Base-by-base conservation (phyloP, 2,797 vertebrate genomes). In the Jordanella pulchra region DNA sequence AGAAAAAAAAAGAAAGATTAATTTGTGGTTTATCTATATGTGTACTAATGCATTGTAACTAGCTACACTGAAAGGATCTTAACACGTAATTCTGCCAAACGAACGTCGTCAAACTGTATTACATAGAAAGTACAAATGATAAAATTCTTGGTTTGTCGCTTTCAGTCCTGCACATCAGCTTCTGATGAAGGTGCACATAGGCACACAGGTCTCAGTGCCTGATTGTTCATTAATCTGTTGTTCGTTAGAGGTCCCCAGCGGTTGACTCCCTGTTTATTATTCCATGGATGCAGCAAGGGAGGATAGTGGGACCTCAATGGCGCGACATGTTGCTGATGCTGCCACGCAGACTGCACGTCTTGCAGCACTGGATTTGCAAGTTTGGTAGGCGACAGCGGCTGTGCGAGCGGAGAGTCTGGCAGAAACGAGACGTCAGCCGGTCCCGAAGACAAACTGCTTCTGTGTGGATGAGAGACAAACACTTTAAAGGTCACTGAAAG, bases 341-440 rank as follows among this genome's bases (percentile, higher is more conserved):
- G 45, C 85, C 75, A 1, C 45, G 86, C 14, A 71, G 88, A 70
- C 86, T 86, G 70, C 97, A 99, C 35, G 95, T 95, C 60, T 78
- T 94, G 90, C 98, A 99, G 93, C 98, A 99, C 90, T 97, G 96
- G 0, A 83, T 45, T 0, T 35, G 88, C 2, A 98, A 87, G 0
- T 95, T 92, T 0, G 94, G 83, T 65, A 96, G 86, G 18, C 84
- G 91, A 89, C 98, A 99, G 3, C 92, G 91, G n/a, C 96, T 95
- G 23, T 98, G 92, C 76, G 93, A 87, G 50, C 89, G 94, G 64
- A 99, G 95, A 0, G 94, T 96, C 89, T 93, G 96, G 77, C 98
- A 99, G 93, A 98, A 95, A 65, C 91, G 78, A 42, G 94, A 93
- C 0, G 94, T 92, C 60, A 98, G 87, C 32, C 91, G 95, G 79